These are phyloP conservation scores for Galerucella calmariensis DNA, from an alignment of 2,888 invertebrate genomes.

Conservation along the genomic window DNA sequence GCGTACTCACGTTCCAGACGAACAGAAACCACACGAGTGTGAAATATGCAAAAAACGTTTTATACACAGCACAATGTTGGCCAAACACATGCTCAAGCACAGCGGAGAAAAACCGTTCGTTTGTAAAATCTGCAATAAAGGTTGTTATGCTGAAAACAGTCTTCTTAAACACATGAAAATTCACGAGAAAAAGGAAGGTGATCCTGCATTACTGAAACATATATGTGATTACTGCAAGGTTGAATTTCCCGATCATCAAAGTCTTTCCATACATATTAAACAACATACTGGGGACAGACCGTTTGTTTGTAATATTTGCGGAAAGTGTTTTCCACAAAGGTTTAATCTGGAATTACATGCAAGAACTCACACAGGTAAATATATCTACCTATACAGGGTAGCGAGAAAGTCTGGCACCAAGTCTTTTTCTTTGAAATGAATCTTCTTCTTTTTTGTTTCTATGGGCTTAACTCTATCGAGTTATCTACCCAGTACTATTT, in stretches of 20 bases:
- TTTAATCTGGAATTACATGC: constrained; percentile 64
- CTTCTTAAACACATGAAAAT: constrained; percentile 65
- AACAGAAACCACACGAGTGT: constrained; percentile 66
- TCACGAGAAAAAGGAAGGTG: constrained; percentile 65
- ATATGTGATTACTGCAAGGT: constrained; percentile 65
- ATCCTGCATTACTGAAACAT: constrained; percentile 63
- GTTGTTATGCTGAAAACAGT: constrained; percentile 64
- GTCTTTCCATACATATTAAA: constrained; percentile 63
- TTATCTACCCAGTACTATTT: too few relatives aligned
- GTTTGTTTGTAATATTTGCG: constrained; percentile 64
- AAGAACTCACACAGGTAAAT: constrained; percentile 63
- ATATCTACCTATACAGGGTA: constrained; percentile 1
- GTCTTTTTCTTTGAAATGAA: too few relatives aligned
- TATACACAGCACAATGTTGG: constrained; percentile 64
- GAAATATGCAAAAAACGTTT: constrained; percentile 65
- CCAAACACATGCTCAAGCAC: constrained; percentile 65
- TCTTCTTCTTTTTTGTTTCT: too few relatives aligned
- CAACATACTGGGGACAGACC: constrained; percentile 65
- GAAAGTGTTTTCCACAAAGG: constrained; percentile 64
- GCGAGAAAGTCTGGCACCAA: too few relatives aligned
- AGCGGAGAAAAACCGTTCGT: constrained; percentile 66
- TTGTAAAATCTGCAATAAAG: constrained; percentile 65
- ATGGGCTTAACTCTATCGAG: too few relatives aligned
- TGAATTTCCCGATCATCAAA: constrained; percentile 62
- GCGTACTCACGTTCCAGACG: constrained; percentile 60